phyloP scores from a whole-genome alignment of 1,140 invertebrate genomes.

The Apis cerana region DNA sequence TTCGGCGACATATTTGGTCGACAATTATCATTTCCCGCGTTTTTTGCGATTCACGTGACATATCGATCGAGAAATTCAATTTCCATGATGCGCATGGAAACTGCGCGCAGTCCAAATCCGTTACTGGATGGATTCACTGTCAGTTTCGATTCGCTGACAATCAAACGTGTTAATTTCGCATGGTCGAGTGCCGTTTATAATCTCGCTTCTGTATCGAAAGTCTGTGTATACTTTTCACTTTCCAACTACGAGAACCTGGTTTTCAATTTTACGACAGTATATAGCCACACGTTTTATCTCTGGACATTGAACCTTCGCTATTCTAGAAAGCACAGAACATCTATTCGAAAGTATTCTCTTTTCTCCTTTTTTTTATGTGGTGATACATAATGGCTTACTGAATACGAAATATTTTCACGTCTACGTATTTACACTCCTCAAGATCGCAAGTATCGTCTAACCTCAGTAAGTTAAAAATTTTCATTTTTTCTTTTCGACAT shows the following conservation, averaged over 20 bases:
- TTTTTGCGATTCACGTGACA: background rate
- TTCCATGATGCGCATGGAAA: background rate
- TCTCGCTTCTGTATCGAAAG: background rate
- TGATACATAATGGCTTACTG: background rate
- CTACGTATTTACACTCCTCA: background rate
- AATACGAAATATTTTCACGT: constrained; percentile 2
- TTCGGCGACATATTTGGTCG: background rate
- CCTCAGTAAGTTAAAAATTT: background rate
- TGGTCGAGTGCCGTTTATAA: constrained; percentile 18
- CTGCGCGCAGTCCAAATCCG: background rate
- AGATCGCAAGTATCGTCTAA: background rate
- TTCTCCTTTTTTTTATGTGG: background rate
- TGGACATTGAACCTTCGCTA: constrained; percentile 43
- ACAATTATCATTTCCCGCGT: constrained; percentile 10
- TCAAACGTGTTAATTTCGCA: constrained; percentile 33
- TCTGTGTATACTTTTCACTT: constrained; percentile 16
- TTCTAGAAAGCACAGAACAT: constrained; percentile 15
- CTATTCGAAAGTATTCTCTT: constrained; percentile 16
- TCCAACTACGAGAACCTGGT: constrained; percentile 8
- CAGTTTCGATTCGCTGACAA: constrained; percentile 10
- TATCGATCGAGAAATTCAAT: constrained; percentile 15
- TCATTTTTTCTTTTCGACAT: background rate
- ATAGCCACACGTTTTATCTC: constrained; percentile 32
- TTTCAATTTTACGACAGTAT: constrained; percentile 41
- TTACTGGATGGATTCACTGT: constrained; percentile 3